phyloP scores from a whole-genome alignment of 2,797 vertebrate species.

The Antrozous pallidus region DNA sequence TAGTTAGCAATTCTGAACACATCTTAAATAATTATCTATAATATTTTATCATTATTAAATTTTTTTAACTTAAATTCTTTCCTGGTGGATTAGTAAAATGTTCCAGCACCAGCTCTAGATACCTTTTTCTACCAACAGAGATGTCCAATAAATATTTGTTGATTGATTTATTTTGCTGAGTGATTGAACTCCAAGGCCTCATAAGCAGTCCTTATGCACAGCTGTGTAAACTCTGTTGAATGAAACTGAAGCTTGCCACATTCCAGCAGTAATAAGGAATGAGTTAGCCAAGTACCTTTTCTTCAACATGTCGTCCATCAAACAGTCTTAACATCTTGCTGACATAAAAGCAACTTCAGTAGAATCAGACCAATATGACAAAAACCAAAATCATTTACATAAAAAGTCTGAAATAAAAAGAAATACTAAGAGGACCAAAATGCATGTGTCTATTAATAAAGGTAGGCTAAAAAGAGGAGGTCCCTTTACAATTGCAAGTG shows the following conservation, averaged over 20 bases:
- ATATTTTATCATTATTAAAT: not conserved
- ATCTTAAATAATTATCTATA: not conserved
- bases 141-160: conserved; percentile 18
- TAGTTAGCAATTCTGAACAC: not conserved
- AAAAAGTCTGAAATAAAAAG: not conserved
- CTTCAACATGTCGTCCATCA: not conserved
- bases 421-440: not conserved
- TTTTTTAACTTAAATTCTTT: not conserved
- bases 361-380: not conserved
- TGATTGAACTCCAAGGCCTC: conserved; percentile 14
- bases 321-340: not conserved
- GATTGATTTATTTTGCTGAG: conserved; percentile 48
- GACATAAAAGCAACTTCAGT: conserved; percentile 27
- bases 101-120: not conserved
- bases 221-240: conserved; percentile 28
- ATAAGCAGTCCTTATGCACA: not conserved
- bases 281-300: not conserved
- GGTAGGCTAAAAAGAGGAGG: not conserved
- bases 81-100: not conserved
- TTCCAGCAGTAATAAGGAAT: conserved; percentile 20
- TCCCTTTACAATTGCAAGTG: not conserved
- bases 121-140: not conserved
- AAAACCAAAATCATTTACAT: not conserved
- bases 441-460: not conserved
- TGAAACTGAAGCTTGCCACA: conserved; percentile 34